Evolutionary conservation across 1,140 invertebrate genomes (phyloP).

Genomic region (Drosophila ananassae): DNA sequence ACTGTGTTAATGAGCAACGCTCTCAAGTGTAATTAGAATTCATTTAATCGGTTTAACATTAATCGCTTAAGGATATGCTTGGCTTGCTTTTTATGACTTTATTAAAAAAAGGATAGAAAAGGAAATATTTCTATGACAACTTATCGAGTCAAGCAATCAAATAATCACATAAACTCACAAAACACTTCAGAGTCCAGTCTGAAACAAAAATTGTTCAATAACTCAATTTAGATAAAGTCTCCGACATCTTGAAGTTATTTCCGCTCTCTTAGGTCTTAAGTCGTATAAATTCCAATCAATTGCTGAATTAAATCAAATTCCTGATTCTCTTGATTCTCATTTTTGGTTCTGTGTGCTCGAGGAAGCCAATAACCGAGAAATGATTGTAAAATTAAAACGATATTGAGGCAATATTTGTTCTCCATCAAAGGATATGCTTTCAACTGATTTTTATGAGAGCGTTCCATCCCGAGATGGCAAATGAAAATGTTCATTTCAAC

Average conservation of each 20-base stretch:
- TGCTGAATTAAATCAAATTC: not conserved
- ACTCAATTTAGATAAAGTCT: slow-evolving; percentile 6
- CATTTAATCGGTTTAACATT: slow-evolving; percentile 61
- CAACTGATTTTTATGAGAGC: slow-evolving; percentile 13
- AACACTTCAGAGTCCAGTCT: not conserved
- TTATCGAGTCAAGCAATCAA: not conserved
- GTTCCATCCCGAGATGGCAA: slow-evolving; percentile 14
- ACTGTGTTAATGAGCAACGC: slow-evolving; percentile 49
- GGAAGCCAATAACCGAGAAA: slow-evolving; percentile 29
- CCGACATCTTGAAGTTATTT: slow-evolving; percentile 17
- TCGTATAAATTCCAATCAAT: slow-evolving; percentile 20
- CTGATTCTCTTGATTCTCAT: slow-evolving; percentile 13
- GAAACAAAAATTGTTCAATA: slow-evolving; percentile 13
- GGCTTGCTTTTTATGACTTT: not conserved
- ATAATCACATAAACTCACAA: not conserved
- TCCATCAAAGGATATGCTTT: slow-evolving; percentile 14
- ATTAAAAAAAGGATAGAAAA: no score
- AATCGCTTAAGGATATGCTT: slow-evolving; percentile 5
- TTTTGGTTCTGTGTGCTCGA: slow-evolving; percentile 2
- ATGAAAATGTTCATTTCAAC: slow-evolving; percentile 39
- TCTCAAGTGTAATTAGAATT: slow-evolving; percentile 70
- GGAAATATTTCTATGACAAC: not conserved
- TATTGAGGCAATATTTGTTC: slow-evolving; percentile 20
- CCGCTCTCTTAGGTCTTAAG: slow-evolving; percentile 17
- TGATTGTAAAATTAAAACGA: slow-evolving; percentile 37